Evolutionary conservation across 1,140 invertebrate genomes (phyloP).

Genomic region (Goniozus legneri): DNA sequence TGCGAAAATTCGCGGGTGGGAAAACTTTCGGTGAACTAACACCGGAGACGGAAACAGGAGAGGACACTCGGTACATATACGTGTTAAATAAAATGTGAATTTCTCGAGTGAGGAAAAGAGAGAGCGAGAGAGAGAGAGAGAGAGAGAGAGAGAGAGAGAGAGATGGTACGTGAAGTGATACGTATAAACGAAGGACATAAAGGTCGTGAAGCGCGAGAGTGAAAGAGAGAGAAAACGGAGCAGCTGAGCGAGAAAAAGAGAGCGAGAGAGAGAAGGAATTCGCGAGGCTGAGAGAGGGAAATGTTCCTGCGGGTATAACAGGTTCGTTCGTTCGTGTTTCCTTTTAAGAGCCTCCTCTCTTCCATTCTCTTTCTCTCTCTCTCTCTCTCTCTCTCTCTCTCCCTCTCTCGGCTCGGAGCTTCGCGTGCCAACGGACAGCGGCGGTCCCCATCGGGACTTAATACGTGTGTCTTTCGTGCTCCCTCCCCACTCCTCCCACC

Average conservation of each 20-base stretch:
- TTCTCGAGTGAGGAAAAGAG: neutral
- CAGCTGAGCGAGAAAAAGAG: too few species aligned
- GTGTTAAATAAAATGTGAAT: too few species aligned
- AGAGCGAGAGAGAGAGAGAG: constrained; percentile 21
- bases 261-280: too few species aligned
- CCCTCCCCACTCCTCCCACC: neutral
- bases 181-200: constrained; percentile 11
- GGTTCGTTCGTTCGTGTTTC: constrained; percentile 38
- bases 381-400: constrained; percentile 8
- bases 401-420: neutral
- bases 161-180: constrained; percentile 13
- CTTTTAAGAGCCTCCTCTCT: constrained; percentile 30
- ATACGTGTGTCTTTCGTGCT: constrained; percentile 10
- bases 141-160: constrained; percentile 16
- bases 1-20: too few species aligned
- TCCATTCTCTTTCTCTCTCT: neutral
- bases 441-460: constrained; percentile 15
- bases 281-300: constrained; percentile 31
- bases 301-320: constrained; percentile 43
- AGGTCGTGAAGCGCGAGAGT: constrained; percentile 16
- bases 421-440: constrained; percentile 16
- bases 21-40: too few species aligned
- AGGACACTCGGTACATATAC: too few species aligned
- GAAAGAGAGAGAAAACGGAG: constrained; percentile 17
- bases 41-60: too few species aligned